Percentiles rank a stretch among this genome's conserved stretches.
Evolutionary conservation across 2,888 invertebrate genomes (phyloP).

Genomic region (Scrobipalpa atriplicella): DNA sequence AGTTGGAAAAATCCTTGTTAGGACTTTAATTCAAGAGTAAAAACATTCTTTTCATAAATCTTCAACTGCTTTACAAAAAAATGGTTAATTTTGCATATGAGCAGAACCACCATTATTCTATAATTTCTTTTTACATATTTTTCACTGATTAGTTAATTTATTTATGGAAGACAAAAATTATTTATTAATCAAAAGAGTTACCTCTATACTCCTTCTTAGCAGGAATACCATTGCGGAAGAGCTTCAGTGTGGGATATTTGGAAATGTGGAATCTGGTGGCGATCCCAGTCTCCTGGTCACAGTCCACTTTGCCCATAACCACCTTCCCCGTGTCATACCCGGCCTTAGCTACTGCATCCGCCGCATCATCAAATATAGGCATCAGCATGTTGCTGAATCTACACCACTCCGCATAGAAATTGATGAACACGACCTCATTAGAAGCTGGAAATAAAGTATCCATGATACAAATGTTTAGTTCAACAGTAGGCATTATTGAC

Average conservation of each 20-base stretch:
- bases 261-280: conserved; percentile 97
- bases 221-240: conserved; percentile 95
- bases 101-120: too few species aligned
- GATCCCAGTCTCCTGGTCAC: conserved; percentile 94
- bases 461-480: too few species aligned
- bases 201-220: conserved; percentile 96
- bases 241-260: conserved; percentile 99
- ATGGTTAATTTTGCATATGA: too few species aligned
- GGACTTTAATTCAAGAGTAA: too few species aligned
- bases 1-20: too few species aligned
- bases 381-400: conserved; percentile 98
- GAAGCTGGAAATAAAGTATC: conserved; percentile 86
- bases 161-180: too few species aligned
- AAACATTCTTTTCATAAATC: too few species aligned
- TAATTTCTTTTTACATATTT: too few species aligned
- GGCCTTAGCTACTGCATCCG: conserved; percentile 90
- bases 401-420: conserved; percentile 99
- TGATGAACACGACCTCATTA: conserved; percentile 98
- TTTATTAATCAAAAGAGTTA: conserved; percentile 46
- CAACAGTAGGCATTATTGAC: too few species aligned
- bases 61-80: too few species aligned
- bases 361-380: conserved; percentile 98
- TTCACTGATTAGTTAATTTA: too few species aligned
- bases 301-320: conserved; percentile 98
- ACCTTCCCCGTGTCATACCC: conserved; percentile 93